Conservation (phyloP, 2,797 vertebrate genomes). For the Ceryle rudis region DNA sequence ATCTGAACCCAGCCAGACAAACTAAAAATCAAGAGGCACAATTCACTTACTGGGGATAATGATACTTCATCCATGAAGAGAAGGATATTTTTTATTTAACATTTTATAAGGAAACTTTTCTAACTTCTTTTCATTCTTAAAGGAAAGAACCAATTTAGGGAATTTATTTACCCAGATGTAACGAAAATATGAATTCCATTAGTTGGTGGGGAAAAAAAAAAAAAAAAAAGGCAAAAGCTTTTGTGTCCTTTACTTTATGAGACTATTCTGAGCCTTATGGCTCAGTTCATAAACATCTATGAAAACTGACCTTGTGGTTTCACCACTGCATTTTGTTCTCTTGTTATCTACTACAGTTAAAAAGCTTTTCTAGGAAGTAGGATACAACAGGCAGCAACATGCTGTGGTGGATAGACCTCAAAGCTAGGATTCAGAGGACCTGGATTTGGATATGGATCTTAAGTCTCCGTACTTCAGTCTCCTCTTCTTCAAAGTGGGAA, state of each 20-base stretch:
- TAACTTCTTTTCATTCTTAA: not conserved
- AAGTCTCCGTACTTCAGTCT: not conserved
- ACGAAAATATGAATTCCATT: not conserved
- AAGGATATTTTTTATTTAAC: not conserved
- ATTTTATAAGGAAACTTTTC: not conserved
- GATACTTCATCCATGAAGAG: not conserved
- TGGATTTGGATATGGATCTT: not conserved
- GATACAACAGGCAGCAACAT: not conserved
- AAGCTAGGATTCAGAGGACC: not conserved
- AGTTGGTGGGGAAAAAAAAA: fast-evolving
- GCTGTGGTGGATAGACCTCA: not conserved
- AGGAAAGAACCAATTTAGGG: not conserved
- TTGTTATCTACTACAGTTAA: fast-evolving
- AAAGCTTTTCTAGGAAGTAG: not conserved
- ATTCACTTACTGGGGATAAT: not conserved
- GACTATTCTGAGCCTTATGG: not conserved
- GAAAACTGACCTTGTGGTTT: not conserved
- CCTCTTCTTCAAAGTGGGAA: not conserved
- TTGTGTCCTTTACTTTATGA: not conserved
- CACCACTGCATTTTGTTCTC: not conserved
- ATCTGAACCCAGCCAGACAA: not conserved
- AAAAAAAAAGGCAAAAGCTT: not conserved
- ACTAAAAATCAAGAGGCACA: not conserved
- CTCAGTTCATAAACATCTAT: not conserved
- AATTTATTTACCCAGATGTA: not conserved